phyloP scores from a whole-genome alignment of 2,113 vertebrate species.

The Hystrix cristata region DNA sequence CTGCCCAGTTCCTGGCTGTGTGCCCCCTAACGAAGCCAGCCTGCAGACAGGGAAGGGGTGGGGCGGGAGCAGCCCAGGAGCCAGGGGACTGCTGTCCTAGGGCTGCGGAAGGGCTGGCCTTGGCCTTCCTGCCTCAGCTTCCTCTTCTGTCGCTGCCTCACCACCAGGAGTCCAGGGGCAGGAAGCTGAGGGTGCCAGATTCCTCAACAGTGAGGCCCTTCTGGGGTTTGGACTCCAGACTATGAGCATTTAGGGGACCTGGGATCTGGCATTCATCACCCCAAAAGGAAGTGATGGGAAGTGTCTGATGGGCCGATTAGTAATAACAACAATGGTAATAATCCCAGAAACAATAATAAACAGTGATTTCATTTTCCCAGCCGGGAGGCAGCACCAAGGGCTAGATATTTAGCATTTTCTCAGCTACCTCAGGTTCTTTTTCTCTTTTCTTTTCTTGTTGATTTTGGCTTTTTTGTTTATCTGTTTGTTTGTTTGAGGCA shows the following conservation, averaged over 20 bases:
- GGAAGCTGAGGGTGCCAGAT: constrained; percentile 37
- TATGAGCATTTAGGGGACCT: not conserved
- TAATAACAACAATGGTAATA: not conserved
- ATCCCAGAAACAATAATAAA: not conserved
- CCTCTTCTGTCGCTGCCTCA: not conserved
- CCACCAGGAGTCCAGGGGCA: not conserved
- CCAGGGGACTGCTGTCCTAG: not conserved
- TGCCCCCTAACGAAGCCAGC: not conserved
- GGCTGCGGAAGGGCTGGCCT: not conserved
- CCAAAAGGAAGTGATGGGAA: not conserved
- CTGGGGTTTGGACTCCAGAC: not conserved
- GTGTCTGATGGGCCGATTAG: not conserved
- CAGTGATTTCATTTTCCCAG: not conserved
- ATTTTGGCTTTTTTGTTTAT: too few species aligned
- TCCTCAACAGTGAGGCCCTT: not conserved
- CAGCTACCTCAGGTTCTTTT: not conserved
- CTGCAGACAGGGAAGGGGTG: not conserved
- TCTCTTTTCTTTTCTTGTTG: not conserved
- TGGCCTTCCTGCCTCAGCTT: not conserved
- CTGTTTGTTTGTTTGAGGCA: not conserved
- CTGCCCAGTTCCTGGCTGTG: not conserved
- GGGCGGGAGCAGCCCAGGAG: not conserved
- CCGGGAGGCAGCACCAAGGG: not conserved
- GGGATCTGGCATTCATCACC: not conserved
- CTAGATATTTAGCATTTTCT: not conserved